Percentiles rank a stretch among this genome's conserved stretches.
Evolutionary conservation across 2,113 vertebrate genomes (phyloP).

Genomic region (Martes martes): DNA sequence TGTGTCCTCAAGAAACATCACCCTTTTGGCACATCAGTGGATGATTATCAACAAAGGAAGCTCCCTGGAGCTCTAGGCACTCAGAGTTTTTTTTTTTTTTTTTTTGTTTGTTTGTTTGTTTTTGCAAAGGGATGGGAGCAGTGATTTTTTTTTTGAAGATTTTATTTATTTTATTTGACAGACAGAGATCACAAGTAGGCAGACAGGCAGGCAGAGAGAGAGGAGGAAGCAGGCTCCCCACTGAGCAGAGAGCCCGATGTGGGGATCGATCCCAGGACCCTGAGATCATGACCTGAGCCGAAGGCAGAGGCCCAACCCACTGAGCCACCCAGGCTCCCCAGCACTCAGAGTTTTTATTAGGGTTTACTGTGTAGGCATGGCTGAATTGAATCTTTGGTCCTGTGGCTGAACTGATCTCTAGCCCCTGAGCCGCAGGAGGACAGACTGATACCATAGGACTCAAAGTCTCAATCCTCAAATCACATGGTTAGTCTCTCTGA

Average conservation of each 20-base stretch:
- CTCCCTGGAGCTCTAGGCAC: neutral
- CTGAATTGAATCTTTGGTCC: neutral
- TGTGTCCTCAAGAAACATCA: neutral
- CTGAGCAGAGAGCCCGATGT: too few species aligned
- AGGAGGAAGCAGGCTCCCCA: too few species aligned
- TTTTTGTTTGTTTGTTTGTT: too few species aligned
- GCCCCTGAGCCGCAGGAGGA: neutral
- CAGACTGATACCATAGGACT: neutral
- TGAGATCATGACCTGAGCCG: too few species aligned
- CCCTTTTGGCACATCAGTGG: neutral
- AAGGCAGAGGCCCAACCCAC: too few species aligned
- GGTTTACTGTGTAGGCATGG: neutral
- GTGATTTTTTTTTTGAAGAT: too few species aligned
- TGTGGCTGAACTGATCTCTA: neutral
- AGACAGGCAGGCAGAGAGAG: too few species aligned
- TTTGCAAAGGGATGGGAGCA: too few species aligned
- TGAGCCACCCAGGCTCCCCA: too few species aligned
- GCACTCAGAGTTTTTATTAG: neutral
- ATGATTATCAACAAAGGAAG: neutral
- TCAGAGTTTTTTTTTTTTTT: neutral
- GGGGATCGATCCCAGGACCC: too few species aligned
- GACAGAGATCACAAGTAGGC: too few species aligned
- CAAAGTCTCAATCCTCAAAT: neutral
- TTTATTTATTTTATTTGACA: too few species aligned
- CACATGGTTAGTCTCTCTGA: neutral